phyloP scores from a whole-genome alignment of 2,797 vertebrate species.

The Fistularia commersonii region DNA sequence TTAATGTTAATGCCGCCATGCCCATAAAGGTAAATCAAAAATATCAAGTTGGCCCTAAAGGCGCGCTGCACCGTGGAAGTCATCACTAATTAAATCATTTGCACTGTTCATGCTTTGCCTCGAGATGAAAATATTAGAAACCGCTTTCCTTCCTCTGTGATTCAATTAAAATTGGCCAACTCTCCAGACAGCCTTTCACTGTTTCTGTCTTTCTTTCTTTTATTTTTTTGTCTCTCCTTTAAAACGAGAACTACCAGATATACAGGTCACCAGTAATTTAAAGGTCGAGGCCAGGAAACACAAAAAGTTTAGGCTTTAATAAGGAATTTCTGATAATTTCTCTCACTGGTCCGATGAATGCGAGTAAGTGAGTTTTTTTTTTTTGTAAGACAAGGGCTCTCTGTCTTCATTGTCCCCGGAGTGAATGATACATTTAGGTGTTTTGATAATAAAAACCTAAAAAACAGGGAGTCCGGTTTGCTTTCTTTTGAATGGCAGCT shows the following conservation, averaged over 20 bases:
- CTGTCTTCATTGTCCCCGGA: slow-evolving; percentile 17
- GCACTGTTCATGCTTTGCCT: slow-evolving; percentile 49
- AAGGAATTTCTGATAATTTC: no score
- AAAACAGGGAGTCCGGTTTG: slow-evolving; percentile 18
- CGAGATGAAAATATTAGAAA: slow-evolving; percentile 58
- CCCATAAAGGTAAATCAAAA: slow-evolving; percentile 45
- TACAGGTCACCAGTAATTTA: slow-evolving; percentile 20
- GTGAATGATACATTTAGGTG: slow-evolving; percentile 34
- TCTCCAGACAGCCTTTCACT: slow-evolving; percentile 33
- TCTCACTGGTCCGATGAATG: no score
- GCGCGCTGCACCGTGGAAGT: slow-evolving; percentile 35
- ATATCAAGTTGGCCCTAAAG: slow-evolving; percentile 43
- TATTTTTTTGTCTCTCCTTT: not conserved
- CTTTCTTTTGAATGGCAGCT: slow-evolving; percentile 29
- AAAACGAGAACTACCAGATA: slow-evolving; percentile 15
- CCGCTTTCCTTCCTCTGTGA: slow-evolving; percentile 34
- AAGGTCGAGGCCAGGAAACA: slow-evolving; percentile 19
- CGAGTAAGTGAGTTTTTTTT: no score
- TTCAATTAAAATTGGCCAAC: slow-evolving; percentile 60
- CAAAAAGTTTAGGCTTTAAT: no score
- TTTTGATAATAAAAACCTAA: slow-evolving; percentile 41
- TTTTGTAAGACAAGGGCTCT: not conserved
- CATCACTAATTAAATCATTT: slow-evolving; percentile 57
- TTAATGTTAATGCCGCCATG: not conserved
- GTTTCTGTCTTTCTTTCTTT: not conserved